phyloP scores from a whole-genome alignment of 2,113 vertebrate genomes.

The Malurus melanocephalus region DNA sequence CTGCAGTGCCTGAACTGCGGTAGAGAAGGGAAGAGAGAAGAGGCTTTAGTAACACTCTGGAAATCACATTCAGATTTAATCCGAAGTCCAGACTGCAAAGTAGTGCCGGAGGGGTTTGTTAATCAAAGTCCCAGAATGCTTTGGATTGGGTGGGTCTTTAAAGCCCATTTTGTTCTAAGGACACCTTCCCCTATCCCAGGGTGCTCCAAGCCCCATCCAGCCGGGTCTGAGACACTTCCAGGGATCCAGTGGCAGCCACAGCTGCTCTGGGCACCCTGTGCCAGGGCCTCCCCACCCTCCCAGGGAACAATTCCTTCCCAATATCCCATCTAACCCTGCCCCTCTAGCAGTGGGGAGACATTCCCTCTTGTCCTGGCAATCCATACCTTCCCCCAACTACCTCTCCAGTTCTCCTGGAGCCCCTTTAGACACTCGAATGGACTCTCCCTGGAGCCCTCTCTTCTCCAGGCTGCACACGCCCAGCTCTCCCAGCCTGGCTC shows the following conservation, averaged over 20 bases:
- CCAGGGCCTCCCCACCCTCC: fast-evolving
- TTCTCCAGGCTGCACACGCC: fast-evolving
- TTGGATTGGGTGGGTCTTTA: not conserved
- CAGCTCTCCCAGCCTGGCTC: not conserved
- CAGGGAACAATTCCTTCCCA: fast-evolving
- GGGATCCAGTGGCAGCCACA: not conserved
- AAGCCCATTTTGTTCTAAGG: not conserved
- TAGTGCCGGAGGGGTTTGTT: not conserved
- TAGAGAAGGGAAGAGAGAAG: not conserved
- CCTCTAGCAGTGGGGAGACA: not conserved
- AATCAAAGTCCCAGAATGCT: not conserved
- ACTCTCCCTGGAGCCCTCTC: not conserved
- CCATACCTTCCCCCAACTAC: fast-evolving
- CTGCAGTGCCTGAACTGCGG: constrained; percentile 65
- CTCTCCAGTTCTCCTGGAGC: not conserved
- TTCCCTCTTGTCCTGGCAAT: not conserved
- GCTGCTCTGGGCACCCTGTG: fast-evolving
- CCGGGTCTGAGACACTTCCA: not conserved
- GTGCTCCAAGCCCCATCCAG: fast-evolving
- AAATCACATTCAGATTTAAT: not conserved
- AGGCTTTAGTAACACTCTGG: not conserved
- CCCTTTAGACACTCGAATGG: not conserved
- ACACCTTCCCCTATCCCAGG: not conserved
- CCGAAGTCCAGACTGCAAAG: not conserved
- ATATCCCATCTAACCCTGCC: fast-evolving